phyloP scores from a whole-genome alignment of 2,888 invertebrate species.

The Dascillus cervinus region DNA sequence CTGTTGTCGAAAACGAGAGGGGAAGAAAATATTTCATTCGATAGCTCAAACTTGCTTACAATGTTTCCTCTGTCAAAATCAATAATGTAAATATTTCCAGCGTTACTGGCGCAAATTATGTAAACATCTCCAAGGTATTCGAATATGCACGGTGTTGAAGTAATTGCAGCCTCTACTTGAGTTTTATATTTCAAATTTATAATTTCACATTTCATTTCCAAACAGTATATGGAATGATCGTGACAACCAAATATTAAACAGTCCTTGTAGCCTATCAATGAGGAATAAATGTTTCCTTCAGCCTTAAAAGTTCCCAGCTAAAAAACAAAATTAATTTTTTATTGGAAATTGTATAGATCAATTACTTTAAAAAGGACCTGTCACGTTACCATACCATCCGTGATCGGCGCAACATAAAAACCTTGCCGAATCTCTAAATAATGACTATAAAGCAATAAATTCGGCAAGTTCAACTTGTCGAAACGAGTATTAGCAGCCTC shows the following conservation, averaged over 20 bases:
- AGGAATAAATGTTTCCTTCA: slow-evolving; percentile 66
- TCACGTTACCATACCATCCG: too few species aligned
- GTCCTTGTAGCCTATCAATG: slow-evolving; percentile 46
- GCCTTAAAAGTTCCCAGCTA: slow-evolving; percentile 57
- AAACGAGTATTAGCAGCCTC: too few species aligned
- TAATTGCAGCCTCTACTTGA: slow-evolving; percentile 52
- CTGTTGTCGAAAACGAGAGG: slow-evolving; percentile 53
- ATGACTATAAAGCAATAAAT: too few species aligned
- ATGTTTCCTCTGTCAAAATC: slow-evolving; percentile 45
- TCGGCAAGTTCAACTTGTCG: too few species aligned
- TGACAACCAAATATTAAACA: slow-evolving; percentile 64
- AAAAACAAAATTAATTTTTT: slow-evolving; percentile 25
- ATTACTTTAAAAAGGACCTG: too few species aligned
- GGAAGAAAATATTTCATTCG: slow-evolving; percentile 69
- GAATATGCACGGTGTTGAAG: slow-evolving; percentile 57
- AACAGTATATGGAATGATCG: slow-evolving; percentile 59
- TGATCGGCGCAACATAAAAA: too few species aligned
- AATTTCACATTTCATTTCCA: slow-evolving; percentile 41
- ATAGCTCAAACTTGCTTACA: slow-evolving; percentile 44
- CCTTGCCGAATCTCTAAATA: too few species aligned
- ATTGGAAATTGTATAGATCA: slow-evolving; percentile 2
- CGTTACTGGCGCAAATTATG: slow-evolving; percentile 52
- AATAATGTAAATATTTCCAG: slow-evolving; percentile 55
- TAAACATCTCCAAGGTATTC: slow-evolving; percentile 34
- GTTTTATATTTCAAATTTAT: slow-evolving; percentile 48